phyloP scores from a whole-genome alignment of 2,888 invertebrate genomes.

The Megamerina dolium region DNA sequence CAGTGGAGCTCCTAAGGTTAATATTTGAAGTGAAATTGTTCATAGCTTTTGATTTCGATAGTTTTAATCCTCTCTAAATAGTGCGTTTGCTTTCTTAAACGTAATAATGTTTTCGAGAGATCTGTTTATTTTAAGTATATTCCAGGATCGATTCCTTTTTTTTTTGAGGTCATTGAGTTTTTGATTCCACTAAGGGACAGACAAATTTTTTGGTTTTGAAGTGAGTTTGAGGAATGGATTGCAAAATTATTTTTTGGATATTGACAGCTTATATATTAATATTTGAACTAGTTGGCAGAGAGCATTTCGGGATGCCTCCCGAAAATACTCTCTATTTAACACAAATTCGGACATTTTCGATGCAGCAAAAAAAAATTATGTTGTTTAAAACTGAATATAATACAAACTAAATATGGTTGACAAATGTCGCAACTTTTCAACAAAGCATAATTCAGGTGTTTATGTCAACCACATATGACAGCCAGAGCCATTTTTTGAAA shows the following conservation, averaged over 20 bases:
- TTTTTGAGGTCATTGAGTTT: conserved; percentile 7
- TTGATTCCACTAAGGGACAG: conserved; percentile 12
- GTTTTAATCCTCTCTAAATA: conserved; percentile 10
- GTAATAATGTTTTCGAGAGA: conserved; percentile 7
- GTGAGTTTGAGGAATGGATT: conserved; percentile 10
- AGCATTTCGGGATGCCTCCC: no score
- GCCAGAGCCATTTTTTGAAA: no score
- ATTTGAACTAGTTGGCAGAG: no score
- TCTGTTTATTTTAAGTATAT: conserved; percentile 9
- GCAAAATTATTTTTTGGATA: conserved; percentile 13
- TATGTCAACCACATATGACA: no score
- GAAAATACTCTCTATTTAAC: no score
- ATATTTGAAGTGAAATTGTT: conserved; percentile 7
- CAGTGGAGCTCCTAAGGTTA: conserved; percentile 1
- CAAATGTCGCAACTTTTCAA: no score
- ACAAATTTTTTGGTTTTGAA: background rate
- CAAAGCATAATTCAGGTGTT: no score
- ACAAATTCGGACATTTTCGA: no score
- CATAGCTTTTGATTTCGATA: conserved; percentile 9
- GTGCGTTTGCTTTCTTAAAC: conserved; percentile 9
- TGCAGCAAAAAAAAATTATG: no score
- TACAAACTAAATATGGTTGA: no score
- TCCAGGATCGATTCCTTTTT: conserved; percentile 9
- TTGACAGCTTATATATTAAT: conserved; percentile 14
- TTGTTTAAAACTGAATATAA: no score